A percentile compares a stretch with the other conserved stretches of the same genome.
These are phyloP conservation scores for Anhinga rufa DNA, from an alignment of 2,113 vertebrate species.

Conservation along the genomic window DNA sequence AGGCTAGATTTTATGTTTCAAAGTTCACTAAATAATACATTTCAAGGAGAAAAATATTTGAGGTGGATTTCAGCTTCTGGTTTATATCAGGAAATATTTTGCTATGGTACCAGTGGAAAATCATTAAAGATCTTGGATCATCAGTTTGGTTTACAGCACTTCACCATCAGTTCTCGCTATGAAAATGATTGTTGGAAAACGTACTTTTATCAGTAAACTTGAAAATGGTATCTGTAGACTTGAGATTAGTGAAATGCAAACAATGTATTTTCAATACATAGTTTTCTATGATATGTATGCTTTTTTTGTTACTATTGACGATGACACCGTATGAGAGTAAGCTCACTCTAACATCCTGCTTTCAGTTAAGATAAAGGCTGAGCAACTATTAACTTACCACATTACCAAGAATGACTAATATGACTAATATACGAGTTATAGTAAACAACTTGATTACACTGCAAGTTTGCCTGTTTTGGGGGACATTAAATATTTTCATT, in stretches of 20 bases:
- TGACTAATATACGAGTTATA: neutral
- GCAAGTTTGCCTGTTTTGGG: rapidly evolving
- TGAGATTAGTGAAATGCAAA: neutral
- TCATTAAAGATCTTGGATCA: neutral
- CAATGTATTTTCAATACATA: neutral
- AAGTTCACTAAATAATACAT: neutral
- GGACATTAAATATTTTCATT: neutral
- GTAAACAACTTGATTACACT: neutral
- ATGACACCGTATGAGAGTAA: neutral
- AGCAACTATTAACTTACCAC: neutral
- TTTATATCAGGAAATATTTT: neutral
- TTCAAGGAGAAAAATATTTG: neutral
- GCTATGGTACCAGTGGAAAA: neutral
- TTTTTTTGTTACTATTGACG: neutral
- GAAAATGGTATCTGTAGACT: neutral
- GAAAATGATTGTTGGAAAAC: neutral
- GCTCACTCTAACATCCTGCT: neutral
- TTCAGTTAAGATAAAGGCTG: neutral
- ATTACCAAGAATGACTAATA: neutral
- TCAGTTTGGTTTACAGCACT: neutral
- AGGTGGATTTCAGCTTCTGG: neutral
- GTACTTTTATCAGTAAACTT: neutral
- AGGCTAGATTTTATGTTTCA: neutral
- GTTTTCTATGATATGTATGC: neutral
- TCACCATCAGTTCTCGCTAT: neutral